phyloP scores from a whole-genome alignment of 2,797 vertebrate genomes.

The Intellagama lesueurii region DNA sequence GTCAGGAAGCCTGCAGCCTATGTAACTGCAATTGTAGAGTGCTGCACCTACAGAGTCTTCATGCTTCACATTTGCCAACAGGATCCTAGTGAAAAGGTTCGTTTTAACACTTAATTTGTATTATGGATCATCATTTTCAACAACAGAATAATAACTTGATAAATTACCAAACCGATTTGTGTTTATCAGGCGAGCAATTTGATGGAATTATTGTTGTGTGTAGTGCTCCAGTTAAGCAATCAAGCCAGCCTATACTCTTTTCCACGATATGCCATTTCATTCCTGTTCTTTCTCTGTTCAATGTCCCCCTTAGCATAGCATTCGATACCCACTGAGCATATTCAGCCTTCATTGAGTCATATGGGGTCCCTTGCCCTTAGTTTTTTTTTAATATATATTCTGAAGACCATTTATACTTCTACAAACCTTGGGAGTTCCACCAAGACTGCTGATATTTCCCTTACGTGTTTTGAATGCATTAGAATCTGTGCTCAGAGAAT shows the following conservation, averaged over 20 bases:
- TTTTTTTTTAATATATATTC: not conserved
- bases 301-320: not conserved
- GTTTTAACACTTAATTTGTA: too few species aligned
- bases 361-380: not conserved
- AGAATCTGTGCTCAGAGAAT: not conserved
- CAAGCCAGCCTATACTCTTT: not conserved
- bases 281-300: not conserved
- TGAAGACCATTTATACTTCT: slow-evolving; percentile 3
- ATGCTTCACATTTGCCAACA: too few species aligned
- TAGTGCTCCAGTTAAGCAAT: not conserved
- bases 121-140: too few species aligned
- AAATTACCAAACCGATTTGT: not conserved
- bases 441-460: not conserved
- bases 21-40: too few species aligned
- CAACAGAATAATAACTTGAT: too few species aligned
- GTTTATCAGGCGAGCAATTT: not conserved
- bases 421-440: not conserved
- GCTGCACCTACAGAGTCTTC: too few species aligned
- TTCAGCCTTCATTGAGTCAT: not conserved
- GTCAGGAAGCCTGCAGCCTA: too few species aligned
- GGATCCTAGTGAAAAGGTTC: too few species aligned
- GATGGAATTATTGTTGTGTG: not conserved
- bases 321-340: not conserved
- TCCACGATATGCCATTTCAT: not conserved
- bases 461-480: not conserved